A percentile compares a stretch with the other conserved stretches of the same genome.
Conservation (phyloP, 2,113 vertebrate species). For the Dromaius novaehollandiae region DNA sequence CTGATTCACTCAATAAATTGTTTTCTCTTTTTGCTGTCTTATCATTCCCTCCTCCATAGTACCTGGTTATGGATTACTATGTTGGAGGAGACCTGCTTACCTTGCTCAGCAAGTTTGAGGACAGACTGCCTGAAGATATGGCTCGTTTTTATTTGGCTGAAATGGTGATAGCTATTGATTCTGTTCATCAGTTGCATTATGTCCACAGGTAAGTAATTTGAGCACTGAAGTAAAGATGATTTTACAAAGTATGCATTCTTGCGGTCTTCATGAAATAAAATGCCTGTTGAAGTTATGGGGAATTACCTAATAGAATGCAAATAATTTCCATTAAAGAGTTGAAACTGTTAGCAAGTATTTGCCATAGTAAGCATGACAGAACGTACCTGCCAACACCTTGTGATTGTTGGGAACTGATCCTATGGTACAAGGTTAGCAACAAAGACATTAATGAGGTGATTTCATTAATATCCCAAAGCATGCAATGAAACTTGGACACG, state of each 20-base stretch:
- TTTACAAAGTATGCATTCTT: not conserved
- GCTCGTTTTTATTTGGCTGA: conserved; percentile 97
- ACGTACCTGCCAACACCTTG: not conserved
- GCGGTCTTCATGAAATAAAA: not conserved
- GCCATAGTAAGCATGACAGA: fast-evolving
- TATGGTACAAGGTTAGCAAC: no score
- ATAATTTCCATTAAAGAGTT: not conserved
- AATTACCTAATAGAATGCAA: not conserved
- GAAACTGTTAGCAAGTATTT: not conserved
- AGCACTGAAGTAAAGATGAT: not conserved
- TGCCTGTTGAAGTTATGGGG: not conserved
- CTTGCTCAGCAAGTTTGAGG: conserved; percentile 98
- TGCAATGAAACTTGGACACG: not conserved
- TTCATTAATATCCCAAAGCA: not conserved
- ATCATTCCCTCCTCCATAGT: conserved; percentile 69
- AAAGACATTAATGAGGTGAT: not conserved
- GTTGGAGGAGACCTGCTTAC: conserved; percentile 98
- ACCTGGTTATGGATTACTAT: conserved; percentile 99
- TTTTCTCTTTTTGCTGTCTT: not conserved
- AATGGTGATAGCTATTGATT: conserved; percentile 98
- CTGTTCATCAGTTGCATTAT: conserved; percentile 97
- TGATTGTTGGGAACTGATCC: not conserved
- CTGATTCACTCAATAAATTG: not conserved
- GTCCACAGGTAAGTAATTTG: conserved; percentile 89
- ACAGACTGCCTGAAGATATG: conserved; percentile 97